Evolutionary conservation across 2,888 invertebrate species (phyloP).

Genomic region (Celastrina argiolus): DNA sequence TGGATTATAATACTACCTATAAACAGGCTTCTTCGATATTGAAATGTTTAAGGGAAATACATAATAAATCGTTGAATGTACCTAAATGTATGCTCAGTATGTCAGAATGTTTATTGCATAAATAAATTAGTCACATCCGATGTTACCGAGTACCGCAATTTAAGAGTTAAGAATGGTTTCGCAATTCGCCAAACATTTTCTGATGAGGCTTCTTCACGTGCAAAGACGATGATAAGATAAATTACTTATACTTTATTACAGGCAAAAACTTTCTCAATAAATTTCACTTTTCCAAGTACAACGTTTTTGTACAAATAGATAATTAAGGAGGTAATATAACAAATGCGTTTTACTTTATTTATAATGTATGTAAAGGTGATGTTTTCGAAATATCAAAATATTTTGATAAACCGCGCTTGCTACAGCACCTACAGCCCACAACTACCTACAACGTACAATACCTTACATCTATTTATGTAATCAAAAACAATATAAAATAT

Average conservation of each 20-base stretch:
- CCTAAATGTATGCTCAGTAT: not conserved
- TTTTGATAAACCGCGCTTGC: too few species aligned
- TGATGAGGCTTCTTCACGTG: not conserved
- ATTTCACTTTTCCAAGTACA: not conserved
- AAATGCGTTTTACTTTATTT: too few species aligned
- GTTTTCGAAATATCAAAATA: too few species aligned
- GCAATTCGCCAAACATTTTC: not conserved
- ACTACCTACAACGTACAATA: too few species aligned
- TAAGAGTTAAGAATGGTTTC: too few species aligned
- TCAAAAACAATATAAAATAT: too few species aligned
- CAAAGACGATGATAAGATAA: not conserved
- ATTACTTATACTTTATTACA: not conserved
- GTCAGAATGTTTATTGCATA: not conserved
- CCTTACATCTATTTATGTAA: too few species aligned
- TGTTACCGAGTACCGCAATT: not conserved
- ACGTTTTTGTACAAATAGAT: not conserved
- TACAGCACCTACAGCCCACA: too few species aligned
- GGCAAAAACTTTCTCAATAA: not conserved
- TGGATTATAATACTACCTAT: too few species aligned
- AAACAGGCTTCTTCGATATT: too few species aligned
- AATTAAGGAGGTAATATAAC: too few species aligned
- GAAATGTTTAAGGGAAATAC: not conserved
- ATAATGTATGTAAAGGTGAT: too few species aligned
- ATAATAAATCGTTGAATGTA: not conserved
- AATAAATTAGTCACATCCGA: conserved; percentile 2